Conservation (phyloP, 2,797 vertebrate species). For the Tadarida brasiliensis region DNA sequence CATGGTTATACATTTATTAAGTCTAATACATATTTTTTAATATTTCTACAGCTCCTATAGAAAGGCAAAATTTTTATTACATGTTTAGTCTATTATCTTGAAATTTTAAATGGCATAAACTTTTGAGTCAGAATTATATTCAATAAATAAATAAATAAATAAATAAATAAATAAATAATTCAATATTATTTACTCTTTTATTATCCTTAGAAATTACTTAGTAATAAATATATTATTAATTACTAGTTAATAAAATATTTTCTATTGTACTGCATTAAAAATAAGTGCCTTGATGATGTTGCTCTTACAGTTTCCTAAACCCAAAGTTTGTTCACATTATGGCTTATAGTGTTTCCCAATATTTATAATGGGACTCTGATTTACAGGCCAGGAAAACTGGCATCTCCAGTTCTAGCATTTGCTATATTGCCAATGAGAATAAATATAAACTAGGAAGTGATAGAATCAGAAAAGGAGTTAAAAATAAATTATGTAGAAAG, state of each 20-base stretch:
- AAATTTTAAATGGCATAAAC: conserved; percentile 1
- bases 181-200: background rate
- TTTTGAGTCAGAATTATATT: background rate
- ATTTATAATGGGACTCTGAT: background rate
- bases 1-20: background rate
- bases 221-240: background rate
- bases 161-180: background rate
- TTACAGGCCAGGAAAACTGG: background rate
- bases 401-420: background rate
- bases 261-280: background rate
- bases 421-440: background rate
- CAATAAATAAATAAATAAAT: background rate
- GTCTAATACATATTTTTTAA: background rate
- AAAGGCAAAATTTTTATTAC: background rate
- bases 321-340: background rate
- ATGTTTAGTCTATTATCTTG: background rate
- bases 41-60: background rate
- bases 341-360: background rate
- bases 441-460: background rate
- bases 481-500: conserved; percentile 44
- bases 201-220: conserved; percentile 4
- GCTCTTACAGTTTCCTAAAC: background rate
- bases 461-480: conserved; percentile 14
- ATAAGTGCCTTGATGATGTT: background rate
- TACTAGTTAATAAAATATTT: background rate